Evolutionary conservation across 2,888 invertebrate genomes (phyloP), one percentile per base, ranked within the genome.

Genomic region (Tiliacea citrago): DNA sequence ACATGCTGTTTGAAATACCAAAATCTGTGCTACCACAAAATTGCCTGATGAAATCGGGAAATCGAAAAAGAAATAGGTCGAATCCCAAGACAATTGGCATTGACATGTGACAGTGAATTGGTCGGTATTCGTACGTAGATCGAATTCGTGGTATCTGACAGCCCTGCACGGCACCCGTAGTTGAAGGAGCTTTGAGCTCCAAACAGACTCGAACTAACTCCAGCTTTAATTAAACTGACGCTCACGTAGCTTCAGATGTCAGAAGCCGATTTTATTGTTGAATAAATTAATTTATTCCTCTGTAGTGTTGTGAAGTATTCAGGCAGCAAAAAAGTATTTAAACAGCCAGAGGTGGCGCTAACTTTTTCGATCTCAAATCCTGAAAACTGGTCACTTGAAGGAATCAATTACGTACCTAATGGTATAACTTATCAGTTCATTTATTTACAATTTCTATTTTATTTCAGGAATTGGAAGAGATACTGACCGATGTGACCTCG

Each of bases 401-500:
- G 39, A 47, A 67, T 61, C 45, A 60, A 63, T 74, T 60, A 24
- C 35, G 21, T 21, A 57, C n/a, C 58, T 63, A 49, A 73, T 65
- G 21, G n/a, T 66, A 24, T 63, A 21, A 63, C 74, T 29, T 39
- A 39, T 62, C 55, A n/a, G 21, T 55, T 68, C 68, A 53, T 81
- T 81, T 66, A 76, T 76, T 75, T 73, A 65, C 55, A 9, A 4
- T 70, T 60, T 66, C 42, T 60, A 55, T 82, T 82, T 89, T 86
- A 83, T 97, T 97, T 88, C 97, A 99, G 98, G 99, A 99, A 96
- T 96, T 99, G 91, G 99, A 99, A 95, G 99, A 99, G 93, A 98
- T 99, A 91, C 98, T 99, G 96, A 97, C 98, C 85, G 99, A 99
- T 92, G 97, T 99, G 79, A 98, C 98, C 93, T 97, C 98, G 89